Evolutionary conservation across 1,140 invertebrate genomes (phyloP).

Genomic region (Physella acuta): DNA sequence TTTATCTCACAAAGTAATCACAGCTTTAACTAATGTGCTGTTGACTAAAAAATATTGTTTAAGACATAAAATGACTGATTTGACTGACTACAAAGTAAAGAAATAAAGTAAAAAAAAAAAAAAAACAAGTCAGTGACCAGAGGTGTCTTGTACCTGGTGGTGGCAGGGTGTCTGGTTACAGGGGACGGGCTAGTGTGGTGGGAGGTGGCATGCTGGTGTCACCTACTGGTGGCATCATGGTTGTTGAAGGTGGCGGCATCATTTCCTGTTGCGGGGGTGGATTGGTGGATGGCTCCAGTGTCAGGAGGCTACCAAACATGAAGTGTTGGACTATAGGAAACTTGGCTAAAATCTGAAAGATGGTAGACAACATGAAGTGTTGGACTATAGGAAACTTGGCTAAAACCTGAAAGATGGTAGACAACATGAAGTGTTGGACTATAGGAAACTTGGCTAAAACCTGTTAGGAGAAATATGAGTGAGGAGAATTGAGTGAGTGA

Average conservation of each 20-base stretch:
- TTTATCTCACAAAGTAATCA: too few relatives aligned
- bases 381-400: conserved; percentile 97
- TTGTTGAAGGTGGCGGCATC: neutral
- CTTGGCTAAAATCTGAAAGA: conserved; percentile 90
- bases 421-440: conserved; percentile 96
- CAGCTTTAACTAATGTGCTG: too few relatives aligned
- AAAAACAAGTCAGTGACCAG: too few relatives aligned
- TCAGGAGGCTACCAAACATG: conserved; percentile 87
- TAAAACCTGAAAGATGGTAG: too few relatives aligned
- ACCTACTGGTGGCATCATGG: neutral
- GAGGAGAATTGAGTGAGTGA: too few relatives aligned
- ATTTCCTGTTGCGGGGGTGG: neutral
- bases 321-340: conserved; percentile 98
- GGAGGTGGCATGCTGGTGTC: neutral
- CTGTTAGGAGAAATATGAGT: too few relatives aligned
- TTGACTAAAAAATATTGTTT: too few relatives aligned
- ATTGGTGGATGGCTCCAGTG: conserved; percentile 62
- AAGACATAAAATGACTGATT: too few relatives aligned
- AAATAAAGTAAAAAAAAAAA: too few relatives aligned
- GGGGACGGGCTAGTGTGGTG: neutral
- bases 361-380: conserved; percentile 95
- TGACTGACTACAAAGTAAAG: too few relatives aligned
- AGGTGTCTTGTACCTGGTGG: too few relatives aligned
- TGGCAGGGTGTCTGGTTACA: too few relatives aligned
- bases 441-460: conserved; percentile 94